Evolutionary conservation across 2,113 vertebrate genomes (phyloP).

Genomic region (Charadrius vociferus): DNA sequence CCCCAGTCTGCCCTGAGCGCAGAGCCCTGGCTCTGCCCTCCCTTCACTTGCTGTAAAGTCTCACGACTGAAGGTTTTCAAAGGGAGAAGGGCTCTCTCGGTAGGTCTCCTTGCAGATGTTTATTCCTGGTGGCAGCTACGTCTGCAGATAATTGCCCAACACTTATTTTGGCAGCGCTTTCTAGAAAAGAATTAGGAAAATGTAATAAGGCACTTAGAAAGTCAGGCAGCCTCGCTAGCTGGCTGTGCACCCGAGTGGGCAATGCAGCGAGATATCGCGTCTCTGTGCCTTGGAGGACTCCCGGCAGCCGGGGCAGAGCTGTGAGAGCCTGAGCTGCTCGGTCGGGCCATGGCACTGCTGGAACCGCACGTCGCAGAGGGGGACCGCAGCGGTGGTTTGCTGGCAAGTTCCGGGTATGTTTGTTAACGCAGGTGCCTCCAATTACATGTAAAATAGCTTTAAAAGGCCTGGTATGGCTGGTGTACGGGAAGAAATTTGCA

Average conservation of each 20-base stretch:
- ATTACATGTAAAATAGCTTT: background rate
- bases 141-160: background rate
- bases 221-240: fast-evolving
- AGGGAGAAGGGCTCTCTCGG: background rate
- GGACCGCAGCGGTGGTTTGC: background rate
- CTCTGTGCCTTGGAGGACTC: background rate
- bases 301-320: background rate
- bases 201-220: background rate
- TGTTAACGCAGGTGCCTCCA: fast-evolving
- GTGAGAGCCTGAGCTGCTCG: fast-evolving
- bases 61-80: background rate
- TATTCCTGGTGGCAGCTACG: background rate
- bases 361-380: background rate
- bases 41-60: background rate
- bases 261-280: fast-evolving
- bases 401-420: background rate
- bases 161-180: background rate
- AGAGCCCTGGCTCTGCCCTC: background rate
- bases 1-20: background rate
- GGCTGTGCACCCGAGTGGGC: background rate
- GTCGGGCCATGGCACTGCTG: fast-evolving
- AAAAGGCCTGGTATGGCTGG: background rate
- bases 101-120: background rate
- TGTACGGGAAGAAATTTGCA: fast-evolving
- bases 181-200: constrained; percentile 6